These are phyloP conservation scores for Oreonectes daqikongensis DNA, from an alignment of 2,797 vertebrate genomes.

Conservation along the genomic window DNA sequence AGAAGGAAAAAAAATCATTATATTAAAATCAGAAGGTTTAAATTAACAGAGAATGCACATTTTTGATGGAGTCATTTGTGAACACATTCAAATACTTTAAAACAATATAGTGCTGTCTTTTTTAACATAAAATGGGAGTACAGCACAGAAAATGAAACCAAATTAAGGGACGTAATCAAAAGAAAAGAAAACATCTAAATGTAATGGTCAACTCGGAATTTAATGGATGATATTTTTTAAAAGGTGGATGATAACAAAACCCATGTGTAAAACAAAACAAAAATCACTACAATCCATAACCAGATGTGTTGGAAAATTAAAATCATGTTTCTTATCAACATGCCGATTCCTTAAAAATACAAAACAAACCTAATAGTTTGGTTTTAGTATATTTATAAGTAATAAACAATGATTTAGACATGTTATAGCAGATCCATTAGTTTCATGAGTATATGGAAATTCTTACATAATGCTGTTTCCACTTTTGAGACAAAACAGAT, in stretches of 20 bases:
- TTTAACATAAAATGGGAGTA: not conserved
- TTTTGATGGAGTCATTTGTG: not conserved
- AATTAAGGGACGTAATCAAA: not conserved
- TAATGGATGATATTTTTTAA: conserved; percentile 17
- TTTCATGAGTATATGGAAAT: not conserved
- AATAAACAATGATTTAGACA: not conserved
- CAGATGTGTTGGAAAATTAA: not conserved
- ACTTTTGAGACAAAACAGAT: not conserved
- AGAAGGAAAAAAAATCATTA: conserved; percentile 22
- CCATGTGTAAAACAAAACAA: too few species aligned
- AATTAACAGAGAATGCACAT: conserved; percentile 28
- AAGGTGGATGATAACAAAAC: conserved; percentile 22
- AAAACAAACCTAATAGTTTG: conserved; percentile 1
- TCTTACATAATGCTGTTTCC: conserved; percentile 2
- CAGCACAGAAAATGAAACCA: conserved; percentile 36
- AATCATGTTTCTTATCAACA: not conserved
- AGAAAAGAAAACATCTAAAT: not conserved
- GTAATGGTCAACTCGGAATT: not conserved
- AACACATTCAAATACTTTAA: not conserved
- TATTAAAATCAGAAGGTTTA: conserved; percentile 30
- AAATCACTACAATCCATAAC: not conserved
- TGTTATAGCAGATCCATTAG: not conserved
- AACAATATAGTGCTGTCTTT: conserved; percentile 15
- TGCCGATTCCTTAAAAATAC: not conserved
- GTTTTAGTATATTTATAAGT: not conserved